Evolutionary conservation across 2,113 vertebrate species (phyloP).

Genomic region (Paracyprichromis sp.): DNA sequence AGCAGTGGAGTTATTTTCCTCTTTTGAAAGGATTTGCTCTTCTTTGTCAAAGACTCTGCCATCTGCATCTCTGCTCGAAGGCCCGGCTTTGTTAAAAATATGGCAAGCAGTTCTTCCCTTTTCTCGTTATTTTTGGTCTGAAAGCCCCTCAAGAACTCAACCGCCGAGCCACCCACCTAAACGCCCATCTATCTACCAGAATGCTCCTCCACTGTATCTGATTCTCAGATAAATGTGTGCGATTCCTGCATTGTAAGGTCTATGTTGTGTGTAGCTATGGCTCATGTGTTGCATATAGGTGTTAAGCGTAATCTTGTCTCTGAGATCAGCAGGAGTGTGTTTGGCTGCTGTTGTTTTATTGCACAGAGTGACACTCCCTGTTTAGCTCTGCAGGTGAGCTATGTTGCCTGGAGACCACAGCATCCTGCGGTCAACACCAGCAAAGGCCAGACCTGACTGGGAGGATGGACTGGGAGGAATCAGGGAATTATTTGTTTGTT

Average conservation of each 20-base stretch:
- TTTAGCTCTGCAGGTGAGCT: background rate
- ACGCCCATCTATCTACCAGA: background rate
- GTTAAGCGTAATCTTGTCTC: background rate
- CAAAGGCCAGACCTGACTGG: background rate
- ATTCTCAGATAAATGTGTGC: background rate
- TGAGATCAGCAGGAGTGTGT: background rate
- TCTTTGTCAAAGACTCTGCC: constrained; percentile 15
- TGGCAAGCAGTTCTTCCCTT: constrained; percentile 1
- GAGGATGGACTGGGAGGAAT: background rate
- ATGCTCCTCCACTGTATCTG: background rate
- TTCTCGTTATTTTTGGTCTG: background rate
- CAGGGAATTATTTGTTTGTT: background rate
- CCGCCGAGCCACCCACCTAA: background rate
- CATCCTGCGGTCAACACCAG: background rate
- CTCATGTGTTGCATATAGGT: background rate
- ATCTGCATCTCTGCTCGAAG: constrained; percentile 22
- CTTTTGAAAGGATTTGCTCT: constrained; percentile 6
- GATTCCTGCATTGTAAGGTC: background rate
- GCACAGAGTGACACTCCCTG: background rate
- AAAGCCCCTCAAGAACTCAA: constrained; percentile 4
- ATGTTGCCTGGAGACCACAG: constrained; percentile 31
- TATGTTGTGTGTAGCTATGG: background rate
- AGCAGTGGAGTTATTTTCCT: constrained; percentile 10
- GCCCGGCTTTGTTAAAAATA: constrained; percentile 38
- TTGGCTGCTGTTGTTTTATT: background rate